A percentile compares a stretch with the other conserved stretches of the same genome.
Conservation (phyloP, 2,888 invertebrate species). For the Luperina nickerlii region DNA sequence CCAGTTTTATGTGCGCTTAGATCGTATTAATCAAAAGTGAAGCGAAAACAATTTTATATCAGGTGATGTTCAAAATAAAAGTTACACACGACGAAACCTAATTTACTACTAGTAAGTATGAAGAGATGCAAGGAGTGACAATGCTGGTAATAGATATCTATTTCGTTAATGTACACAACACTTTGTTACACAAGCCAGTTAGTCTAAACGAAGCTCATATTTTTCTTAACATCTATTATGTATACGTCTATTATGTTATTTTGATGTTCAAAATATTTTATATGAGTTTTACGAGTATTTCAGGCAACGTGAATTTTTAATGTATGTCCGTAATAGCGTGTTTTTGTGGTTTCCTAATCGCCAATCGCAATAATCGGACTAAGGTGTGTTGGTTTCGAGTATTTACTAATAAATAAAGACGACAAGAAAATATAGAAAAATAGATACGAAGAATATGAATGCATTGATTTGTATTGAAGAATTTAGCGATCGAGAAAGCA, state of each 20-base stretch:
- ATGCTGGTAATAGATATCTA: slow-evolving; percentile 73
- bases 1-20: slow-evolving; percentile 87
- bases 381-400: slow-evolving; percentile 29
- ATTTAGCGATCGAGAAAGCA: slow-evolving; percentile 44
- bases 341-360: slow-evolving; percentile 28
- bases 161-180: slow-evolving; percentile 84
- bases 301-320: slow-evolving; percentile 34
- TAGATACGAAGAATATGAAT: slow-evolving; percentile 37
- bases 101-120: slow-evolving; percentile 62
- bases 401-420: slow-evolving; percentile 42
- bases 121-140: slow-evolving; percentile 71
- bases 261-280: slow-evolving; percentile 62
- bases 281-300: slow-evolving; percentile 30
- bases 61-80: slow-evolving; percentile 56
- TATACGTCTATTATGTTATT: slow-evolving; percentile 74
- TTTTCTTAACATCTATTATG: slow-evolving; percentile 88
- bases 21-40: slow-evolving; percentile 75
- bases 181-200: slow-evolving; percentile 87
- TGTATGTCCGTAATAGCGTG: slow-evolving; percentile 38
- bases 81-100: slow-evolving; percentile 55
- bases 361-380: slow-evolving; percentile 35
- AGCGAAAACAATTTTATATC: slow-evolving; percentile 58
- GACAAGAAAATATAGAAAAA: slow-evolving; percentile 29
- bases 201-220: slow-evolving; percentile 90
- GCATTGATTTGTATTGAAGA: slow-evolving; percentile 46